Evolutionary conservation across 2,888 invertebrate genomes (phyloP), one percentile per base, ranked within the genome.

Genomic region (Nomada goodeniana): DNA sequence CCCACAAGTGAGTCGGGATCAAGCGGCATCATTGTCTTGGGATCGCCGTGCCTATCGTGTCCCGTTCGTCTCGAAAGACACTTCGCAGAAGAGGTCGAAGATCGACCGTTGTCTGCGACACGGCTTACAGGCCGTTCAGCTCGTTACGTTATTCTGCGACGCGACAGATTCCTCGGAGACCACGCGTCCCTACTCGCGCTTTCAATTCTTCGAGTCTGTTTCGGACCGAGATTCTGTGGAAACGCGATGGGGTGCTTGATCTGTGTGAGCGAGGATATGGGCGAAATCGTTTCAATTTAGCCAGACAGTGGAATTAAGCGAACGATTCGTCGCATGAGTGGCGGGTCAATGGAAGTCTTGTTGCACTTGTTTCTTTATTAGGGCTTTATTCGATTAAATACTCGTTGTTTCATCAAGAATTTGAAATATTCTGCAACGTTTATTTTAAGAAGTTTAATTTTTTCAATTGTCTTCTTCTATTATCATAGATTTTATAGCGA

Each of bases 21-120:
- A 86, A 86, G 71, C 74, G 61, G 70, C 80, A 60, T 84, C 86
- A 86, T 86, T 86, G 86, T 86, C 84, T 68, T 70, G 73, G 57
- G 73, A 68, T 68, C 70, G 75, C 57, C 75, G 59, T 76, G 61
- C 57, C 80, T 61, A 75, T 76, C 69, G 65, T 63, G 59, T 74
- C 47, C 67, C 74, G 68, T 61, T 69, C 85, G 75, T 74, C 86
- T 79, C 87, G 79, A 82, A 80, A 84, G 79, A 82, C 76, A 75
- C 82, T 87, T 80, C 80, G 75, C 74, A 60, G 76, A 83, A 85
- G 80, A 74, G 78, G 79, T 85, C 87, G 76, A 81, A 77, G 87
- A 82, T 87, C 87, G 83, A 83, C 74, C 72, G 65, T 64, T 75
- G 84, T 86, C 84, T 69, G 81, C 42, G 20, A 44, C 63, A 55